These are phyloP conservation scores for pig (Sus scrofa) DNA, from an alignment of 2,113 vertebrate genomes.

Conservation along the genomic window DNA sequence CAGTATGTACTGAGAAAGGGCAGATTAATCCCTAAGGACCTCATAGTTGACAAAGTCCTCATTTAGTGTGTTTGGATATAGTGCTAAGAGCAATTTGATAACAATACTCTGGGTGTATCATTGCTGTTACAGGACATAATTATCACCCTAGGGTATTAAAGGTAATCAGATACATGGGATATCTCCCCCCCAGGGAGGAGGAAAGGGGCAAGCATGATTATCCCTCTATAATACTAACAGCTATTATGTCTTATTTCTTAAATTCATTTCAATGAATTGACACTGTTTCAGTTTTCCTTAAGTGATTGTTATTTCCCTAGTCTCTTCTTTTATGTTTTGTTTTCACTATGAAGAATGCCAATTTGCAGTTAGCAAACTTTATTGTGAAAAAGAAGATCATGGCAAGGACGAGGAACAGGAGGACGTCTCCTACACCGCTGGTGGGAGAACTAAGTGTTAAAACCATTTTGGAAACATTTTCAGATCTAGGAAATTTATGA, in stretches of 20 bases:
- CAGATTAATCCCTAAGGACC: slow-evolving; percentile 82
- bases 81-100: slow-evolving; percentile 84
- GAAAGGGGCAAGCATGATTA: slow-evolving; percentile 79
- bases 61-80: slow-evolving; percentile 84
- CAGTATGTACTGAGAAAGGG: slow-evolving; percentile 81
- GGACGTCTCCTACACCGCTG: not conserved
- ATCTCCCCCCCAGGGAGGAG: slow-evolving; percentile 64
- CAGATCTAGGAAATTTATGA: not conserved
- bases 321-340: slow-evolving; percentile 21
- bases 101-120: slow-evolving; percentile 79
- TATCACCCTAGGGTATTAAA: slow-evolving; percentile 84
- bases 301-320: slow-evolving; percentile 65
- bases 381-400: not conserved
- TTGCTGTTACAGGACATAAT: slow-evolving; percentile 85
- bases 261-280: slow-evolving; percentile 81
- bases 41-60: slow-evolving; percentile 85
- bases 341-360: slow-evolving; percentile 59
- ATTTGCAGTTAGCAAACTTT: slow-evolving; percentile 18
- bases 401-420: not conserved
- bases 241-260: slow-evolving; percentile 79
- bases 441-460: not conserved
- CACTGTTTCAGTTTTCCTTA: slow-evolving; percentile 67
- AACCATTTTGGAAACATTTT: not conserved
- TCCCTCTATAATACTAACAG: slow-evolving; percentile 79
- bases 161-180: slow-evolving; percentile 81